Base-by-base conservation (phyloP, 2,113 vertebrate genomes). In the Lipotes vexillifer region DNA sequence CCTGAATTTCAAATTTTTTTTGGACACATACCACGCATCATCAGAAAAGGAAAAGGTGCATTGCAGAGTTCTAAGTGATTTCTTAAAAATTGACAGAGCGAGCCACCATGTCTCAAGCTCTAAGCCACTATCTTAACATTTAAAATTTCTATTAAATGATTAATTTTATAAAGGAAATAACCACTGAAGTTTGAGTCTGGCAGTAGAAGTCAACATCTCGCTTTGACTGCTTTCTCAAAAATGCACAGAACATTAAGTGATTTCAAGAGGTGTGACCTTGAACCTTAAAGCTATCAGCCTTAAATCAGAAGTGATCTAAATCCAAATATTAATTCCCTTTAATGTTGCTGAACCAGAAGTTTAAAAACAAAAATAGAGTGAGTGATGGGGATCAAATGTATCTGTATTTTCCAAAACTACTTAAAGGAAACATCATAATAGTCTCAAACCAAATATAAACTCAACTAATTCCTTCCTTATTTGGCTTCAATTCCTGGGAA, bases 381-480 rank as follows among this genome's bases (percentile, higher is more conserved):
- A 94, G 31, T 91, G 90, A 63, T 3, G 13, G 7, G 82, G 36
- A 69, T 77, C 31, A 66, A 72, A 86, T 0, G 25, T 61, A n/a
- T 36, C 38, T 72, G 1, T 72, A 59, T 94, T 94, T 97, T 69
- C 29, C 44, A 71, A 86, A n/a, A 81, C 12, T 55, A 75, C 27
- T 65, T 82, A 92, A 80, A 65, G 12, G 71, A 90, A 88, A 57
- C 36, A 59, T 59, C 11, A 38, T 17, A 13, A 61, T 17, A 31
- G 85, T 66, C 29, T 94, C 71, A 41, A 57, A 86, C 49, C 84
- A 86, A 93, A 75, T 59, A 66, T 49, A 65, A 94, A 87, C 71
- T 88, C 75, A 88, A 77, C 38, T 66, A 66, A 81, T 6, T 90
- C 18, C 86, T 96, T 93, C 18, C 86, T 96, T 93, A 81, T 59